Percentiles rank a stretch among this genome's conserved stretches.
phyloP scores from a whole-genome alignment of 2,888 invertebrate species.

The Xestoiulus laeticollis region DNA sequence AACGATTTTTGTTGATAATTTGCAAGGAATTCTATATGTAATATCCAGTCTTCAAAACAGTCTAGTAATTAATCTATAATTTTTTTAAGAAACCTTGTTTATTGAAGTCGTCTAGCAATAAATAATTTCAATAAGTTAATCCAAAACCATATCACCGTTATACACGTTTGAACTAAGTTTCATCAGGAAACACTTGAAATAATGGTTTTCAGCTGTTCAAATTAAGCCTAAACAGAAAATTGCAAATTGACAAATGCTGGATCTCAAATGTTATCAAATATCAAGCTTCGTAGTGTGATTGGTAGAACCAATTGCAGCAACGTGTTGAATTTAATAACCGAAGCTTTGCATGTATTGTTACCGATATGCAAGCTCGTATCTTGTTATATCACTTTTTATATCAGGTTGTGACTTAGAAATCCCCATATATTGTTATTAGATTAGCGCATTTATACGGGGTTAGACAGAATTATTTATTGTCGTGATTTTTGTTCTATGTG shows the following conservation, averaged over 20 bases:
- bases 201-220: not conserved
- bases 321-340: not conserved
- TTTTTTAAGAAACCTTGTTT: too few species aligned
- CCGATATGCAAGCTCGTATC: not conserved
- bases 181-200: not conserved
- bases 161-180: not conserved
- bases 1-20: too few species aligned
- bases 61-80: too few species aligned
- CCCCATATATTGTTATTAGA: not conserved
- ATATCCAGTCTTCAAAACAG: too few species aligned
- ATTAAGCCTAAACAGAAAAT: not conserved
- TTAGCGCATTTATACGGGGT: constrained; percentile 5
- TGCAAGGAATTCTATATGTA: too few species aligned
- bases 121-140: not conserved
- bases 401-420: not conserved
- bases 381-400: constrained; percentile 13
- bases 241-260: too few species aligned
- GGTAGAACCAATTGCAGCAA: not conserved
- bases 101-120: not conserved
- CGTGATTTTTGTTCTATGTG: not conserved
- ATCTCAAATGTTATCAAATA: too few species aligned
- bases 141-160: not conserved
- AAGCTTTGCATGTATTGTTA: not conserved
- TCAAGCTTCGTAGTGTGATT: not conserved
- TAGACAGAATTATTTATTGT: not conserved